Conservation (phyloP, 2,888 invertebrate genomes). For the Melieria crassipennis region DNA sequence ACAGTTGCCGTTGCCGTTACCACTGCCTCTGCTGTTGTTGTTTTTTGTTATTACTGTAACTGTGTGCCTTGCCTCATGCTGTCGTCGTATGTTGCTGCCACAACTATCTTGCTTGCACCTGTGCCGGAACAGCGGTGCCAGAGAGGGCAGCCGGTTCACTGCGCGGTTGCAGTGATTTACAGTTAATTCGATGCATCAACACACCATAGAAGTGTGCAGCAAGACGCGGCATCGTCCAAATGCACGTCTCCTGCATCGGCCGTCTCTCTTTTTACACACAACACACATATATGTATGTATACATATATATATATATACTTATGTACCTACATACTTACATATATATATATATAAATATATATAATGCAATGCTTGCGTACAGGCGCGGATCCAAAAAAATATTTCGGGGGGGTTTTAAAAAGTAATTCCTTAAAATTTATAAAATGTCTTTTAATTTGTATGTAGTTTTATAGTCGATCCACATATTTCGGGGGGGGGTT, state of each 20-base stretch:
- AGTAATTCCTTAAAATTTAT: too few species aligned
- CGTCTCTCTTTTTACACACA: too few species aligned
- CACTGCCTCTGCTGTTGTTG: slow-evolving; percentile 9
- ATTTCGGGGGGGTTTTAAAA: too few species aligned
- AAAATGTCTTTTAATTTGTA: too few species aligned
- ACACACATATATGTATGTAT: too few species aligned
- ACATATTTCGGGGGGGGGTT: too few species aligned
- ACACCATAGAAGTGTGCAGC: background rate
- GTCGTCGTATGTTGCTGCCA: slow-evolving; percentile 2
- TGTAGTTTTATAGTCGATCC: too few species aligned
- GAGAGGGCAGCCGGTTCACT: background rate
- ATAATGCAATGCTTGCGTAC: background rate
- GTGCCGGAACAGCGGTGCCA: background rate
- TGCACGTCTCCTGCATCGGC: background rate
- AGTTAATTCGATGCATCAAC: background rate
- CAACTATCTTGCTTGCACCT: background rate
- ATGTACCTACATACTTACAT: too few species aligned
- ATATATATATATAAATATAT: too few species aligned
- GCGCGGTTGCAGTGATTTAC: background rate
- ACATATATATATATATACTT: too few species aligned
- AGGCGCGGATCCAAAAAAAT: too few species aligned
- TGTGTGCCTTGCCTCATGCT: background rate
- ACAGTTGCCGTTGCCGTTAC: slow-evolving; percentile 5
- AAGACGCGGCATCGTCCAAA: background rate
- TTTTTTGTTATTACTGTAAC: background rate